These are phyloP conservation scores for Diabrotica undecimpunctata DNA, from an alignment of 1,140 invertebrate genomes.

Conservation along the genomic window DNA sequence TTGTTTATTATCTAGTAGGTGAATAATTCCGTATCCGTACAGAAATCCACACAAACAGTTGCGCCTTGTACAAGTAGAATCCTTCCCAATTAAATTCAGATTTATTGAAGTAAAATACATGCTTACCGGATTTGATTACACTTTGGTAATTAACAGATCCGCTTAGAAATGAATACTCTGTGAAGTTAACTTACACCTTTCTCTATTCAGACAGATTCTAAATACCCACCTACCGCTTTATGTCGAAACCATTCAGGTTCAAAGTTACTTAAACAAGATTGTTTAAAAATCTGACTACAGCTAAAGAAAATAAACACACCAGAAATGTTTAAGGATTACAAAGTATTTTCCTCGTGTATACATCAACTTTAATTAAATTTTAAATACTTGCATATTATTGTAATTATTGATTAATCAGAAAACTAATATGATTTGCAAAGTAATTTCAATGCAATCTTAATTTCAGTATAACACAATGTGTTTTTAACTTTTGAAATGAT, in stretches of 20 bases:
- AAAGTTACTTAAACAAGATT: not conserved
- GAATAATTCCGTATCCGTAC: not conserved
- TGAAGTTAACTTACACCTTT: conserved; percentile 21
- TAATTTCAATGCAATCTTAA: too few relatives aligned
- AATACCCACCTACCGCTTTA: conserved; percentile 3
- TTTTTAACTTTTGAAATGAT: too few relatives aligned
- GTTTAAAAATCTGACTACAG: too few relatives aligned
- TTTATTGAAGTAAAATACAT: conserved; percentile 16
- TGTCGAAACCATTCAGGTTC: not conserved
- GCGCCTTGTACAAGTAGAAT: not conserved
- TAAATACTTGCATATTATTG: too few relatives aligned
- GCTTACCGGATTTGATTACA: conserved; percentile 19
- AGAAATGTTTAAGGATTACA: too few relatives aligned
- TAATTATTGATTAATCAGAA: too few relatives aligned
- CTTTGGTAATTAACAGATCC: conserved; percentile 22
- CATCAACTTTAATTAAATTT: too few relatives aligned
- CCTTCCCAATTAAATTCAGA: conserved; percentile 16
- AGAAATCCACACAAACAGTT: not conserved
- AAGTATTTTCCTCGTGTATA: too few relatives aligned
- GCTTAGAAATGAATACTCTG: conserved; percentile 20
- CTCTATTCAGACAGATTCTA: conserved; percentile 14
- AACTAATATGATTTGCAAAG: too few relatives aligned
- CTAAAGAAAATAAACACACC: too few relatives aligned
- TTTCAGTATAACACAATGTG: too few relatives aligned
- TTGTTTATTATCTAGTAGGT: not conserved